A percentile compares a stretch with the other conserved stretches of the same genome.
Conservation (phyloP, 2,797 vertebrate species). For the Melanotaenia pygmaea region DNA sequence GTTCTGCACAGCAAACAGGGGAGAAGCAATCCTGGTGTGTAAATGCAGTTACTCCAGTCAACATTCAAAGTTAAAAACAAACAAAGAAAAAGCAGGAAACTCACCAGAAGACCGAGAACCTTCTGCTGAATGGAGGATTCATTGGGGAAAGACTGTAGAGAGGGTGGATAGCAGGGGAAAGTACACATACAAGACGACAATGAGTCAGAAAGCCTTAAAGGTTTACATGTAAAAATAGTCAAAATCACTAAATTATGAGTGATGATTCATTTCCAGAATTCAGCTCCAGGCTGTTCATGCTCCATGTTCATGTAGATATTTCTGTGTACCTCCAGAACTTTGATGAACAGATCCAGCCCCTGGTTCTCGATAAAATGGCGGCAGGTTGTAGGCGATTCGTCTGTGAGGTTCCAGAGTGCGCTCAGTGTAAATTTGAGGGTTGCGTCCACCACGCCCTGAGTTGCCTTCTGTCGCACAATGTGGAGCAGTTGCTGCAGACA, state of each 20-base stretch:
- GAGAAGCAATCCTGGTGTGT: neutral
- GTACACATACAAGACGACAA: constrained; percentile 32
- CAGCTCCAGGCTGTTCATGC: neutral
- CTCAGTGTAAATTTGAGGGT: constrained; percentile 98
- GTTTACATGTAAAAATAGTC: constrained; percentile 4
- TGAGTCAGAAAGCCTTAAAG: constrained; percentile 48
- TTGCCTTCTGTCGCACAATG: constrained; percentile 97
- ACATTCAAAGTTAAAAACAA: neutral
- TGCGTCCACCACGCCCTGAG: constrained; percentile 93
- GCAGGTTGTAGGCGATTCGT: constrained; percentile 98
- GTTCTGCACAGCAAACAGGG: constrained; percentile 81
- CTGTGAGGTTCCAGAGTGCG: constrained; percentile 98
- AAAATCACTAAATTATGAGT: constrained; percentile 14
- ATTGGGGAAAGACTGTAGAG: constrained; percentile 92
- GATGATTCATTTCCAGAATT: constrained; percentile 18
- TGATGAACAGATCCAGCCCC: constrained; percentile 96
- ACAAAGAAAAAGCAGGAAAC: constrained; percentile 47
- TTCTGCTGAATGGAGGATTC: constrained; percentile 99
- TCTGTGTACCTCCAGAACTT: constrained; percentile 91
- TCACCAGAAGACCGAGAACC: constrained; percentile 96
- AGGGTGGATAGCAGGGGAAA: constrained; percentile 6
- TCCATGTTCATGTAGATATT: neutral
- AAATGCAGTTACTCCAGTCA: neutral
- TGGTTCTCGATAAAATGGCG: constrained; percentile 99
- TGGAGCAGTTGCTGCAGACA: constrained; percentile 93